A percentile compares a stretch with the other conserved stretches of the same genome.
Evolutionary conservation across 1,140 invertebrate genomes (phyloP).

Genomic region (Halotydeus destructor): DNA sequence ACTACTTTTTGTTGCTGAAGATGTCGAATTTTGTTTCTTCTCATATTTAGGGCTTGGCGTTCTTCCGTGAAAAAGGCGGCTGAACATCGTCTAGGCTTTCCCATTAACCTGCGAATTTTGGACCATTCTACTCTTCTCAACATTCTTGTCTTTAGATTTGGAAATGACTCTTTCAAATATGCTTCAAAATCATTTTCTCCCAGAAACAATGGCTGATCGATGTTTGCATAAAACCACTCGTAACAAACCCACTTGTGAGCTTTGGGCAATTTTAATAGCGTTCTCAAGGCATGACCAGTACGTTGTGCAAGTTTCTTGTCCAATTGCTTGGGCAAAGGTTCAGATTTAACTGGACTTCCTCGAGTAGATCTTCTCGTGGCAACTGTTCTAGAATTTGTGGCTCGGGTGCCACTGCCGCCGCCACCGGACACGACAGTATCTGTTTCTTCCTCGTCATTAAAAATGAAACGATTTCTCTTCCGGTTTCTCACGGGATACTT

Average conservation of each 20-base stretch:
- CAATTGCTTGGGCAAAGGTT: slow-evolving; percentile 1
- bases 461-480: slow-evolving; percentile 17
- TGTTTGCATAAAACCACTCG: slow-evolving; percentile 97
- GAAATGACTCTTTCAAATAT: slow-evolving; percentile 81
- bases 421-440: slow-evolving; percentile 21
- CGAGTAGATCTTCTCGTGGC: neutral
- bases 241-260: slow-evolving; percentile 73
- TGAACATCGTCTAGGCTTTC: slow-evolving; percentile 57
- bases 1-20: slow-evolving; percentile 78
- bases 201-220: slow-evolving; percentile 78
- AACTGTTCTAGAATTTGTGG: neutral
- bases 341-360: neutral
- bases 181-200: slow-evolving; percentile 93
- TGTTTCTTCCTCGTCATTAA: slow-evolving; percentile 19
- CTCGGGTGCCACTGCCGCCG: neutral
- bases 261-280: slow-evolving; percentile 92
- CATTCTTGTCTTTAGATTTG: slow-evolving; percentile 62
- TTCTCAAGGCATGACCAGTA: slow-evolving; percentile 69
- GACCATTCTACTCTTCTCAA: slow-evolving; percentile 83
- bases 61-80: slow-evolving; percentile 88
- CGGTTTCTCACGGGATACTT: slow-evolving; percentile 13
- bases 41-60: slow-evolving; percentile 61
- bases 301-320: slow-evolving; percentile 46
- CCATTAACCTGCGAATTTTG: slow-evolving; percentile 84
- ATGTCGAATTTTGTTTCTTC: slow-evolving; percentile 72